Base-by-base conservation (phyloP, 2,888 invertebrate species). In the Pseudococcus longispinus region DNA sequence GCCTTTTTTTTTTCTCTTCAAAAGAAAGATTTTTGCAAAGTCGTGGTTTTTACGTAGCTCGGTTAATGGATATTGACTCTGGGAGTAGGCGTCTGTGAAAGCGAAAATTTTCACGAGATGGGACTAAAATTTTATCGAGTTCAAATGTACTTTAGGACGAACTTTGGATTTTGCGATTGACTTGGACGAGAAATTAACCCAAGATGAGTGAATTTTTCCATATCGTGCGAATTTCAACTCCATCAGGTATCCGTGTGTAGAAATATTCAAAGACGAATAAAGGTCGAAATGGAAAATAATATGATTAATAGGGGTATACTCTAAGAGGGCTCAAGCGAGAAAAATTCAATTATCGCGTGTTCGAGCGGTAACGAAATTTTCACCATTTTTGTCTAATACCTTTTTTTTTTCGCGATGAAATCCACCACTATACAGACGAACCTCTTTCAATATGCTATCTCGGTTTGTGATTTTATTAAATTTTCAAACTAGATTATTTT, bases 301-400 rank as follows among this genome's bases (percentile, higher is more conserved):
- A 29, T 70, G 70, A 70, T 70, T 70, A 70, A 70, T 70, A 32
- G 29, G 29, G 29, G 2, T 70, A 29, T 15, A 18, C 29, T 60
- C 60, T 23, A 23, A 15, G 6, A 65, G 65, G 26, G 26, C 26
- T 11, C 65, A 4, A n/a, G 26, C 65, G 26, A 70, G 70, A 70
- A 29, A 70, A 70, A 70, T 70, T 70, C 29, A 70, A 70, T 70
- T 70, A 70, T 70, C 70, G 70, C 70, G 70, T 70, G 70, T 70
- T 70, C 70, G 70, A 70, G 70, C 60, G 20, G 18, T 29, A 70
- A 70, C 70, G 70, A 70, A 70, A 70, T 70, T 70, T 70, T 70
- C 70, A 70, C 70, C 70, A 70, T 70, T 70, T 70, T 70, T 70
- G 29, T 70, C 70, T 70, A 15, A 29, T 11, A 8, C 26, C 15